Percentiles rank a stretch among this genome's conserved stretches.
These are phyloP conservation scores for Gasterosteus aculeatus DNA, from an alignment of 2,113 vertebrate species.

Conservation along the genomic window DNA sequence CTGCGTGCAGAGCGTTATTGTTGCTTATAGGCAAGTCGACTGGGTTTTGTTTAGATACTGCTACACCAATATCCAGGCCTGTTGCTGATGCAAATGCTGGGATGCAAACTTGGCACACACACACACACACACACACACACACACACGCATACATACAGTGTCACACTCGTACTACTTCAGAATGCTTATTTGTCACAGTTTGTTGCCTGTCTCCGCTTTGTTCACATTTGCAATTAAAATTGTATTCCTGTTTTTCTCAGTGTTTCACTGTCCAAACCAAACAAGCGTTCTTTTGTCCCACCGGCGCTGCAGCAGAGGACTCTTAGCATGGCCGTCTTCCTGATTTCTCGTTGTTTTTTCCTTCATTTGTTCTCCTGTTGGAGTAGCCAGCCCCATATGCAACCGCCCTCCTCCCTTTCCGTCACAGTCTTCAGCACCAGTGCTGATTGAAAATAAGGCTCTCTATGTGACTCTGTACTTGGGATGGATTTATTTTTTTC, in stretches of 20 bases:
- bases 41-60: not conserved
- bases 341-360: slow-evolving; percentile 62
- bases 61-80: not conserved
- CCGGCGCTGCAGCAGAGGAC: slow-evolving; percentile 14
- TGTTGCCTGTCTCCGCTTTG: not conserved
- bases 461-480: slow-evolving; percentile 62
- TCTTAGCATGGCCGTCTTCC: slow-evolving; percentile 18
- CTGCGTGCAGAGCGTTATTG: not conserved
- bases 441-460: slow-evolving; percentile 67
- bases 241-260: not conserved
- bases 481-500: slow-evolving; percentile 45
- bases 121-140: not conserved
- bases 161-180: not conserved
- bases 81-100: not conserved
- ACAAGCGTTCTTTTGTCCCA: slow-evolving; percentile 21
- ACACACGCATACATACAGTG: not conserved
- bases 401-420: slow-evolving; percentile 34
- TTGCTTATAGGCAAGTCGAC: not conserved
- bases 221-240: not conserved
- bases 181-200: not conserved
- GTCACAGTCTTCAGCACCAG: slow-evolving; percentile 42
- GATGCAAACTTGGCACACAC: slow-evolving; percentile 6
- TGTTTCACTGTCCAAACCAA: not conserved
- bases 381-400: slow-evolving; percentile 26
- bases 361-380: slow-evolving; percentile 68